These are phyloP conservation scores for Mormyrus lacerda DNA, from an alignment of 2,113 vertebrate genomes.

Conservation along the genomic window DNA sequence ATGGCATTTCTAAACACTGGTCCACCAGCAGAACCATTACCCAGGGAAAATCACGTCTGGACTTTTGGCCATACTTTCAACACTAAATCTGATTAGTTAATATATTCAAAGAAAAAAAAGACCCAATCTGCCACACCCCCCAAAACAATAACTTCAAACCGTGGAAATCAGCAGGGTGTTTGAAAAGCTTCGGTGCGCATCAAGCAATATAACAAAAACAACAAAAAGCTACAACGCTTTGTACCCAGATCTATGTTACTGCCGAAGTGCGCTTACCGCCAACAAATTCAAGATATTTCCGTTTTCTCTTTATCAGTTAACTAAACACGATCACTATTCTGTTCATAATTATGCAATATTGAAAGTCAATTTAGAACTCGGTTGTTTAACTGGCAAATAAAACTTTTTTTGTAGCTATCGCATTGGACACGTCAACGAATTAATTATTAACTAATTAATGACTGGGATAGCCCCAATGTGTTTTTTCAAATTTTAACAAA, in stretches of 20 bases:
- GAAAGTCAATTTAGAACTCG: not conserved
- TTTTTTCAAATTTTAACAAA: not conserved
- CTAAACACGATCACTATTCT: not conserved
- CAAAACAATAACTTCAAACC: not conserved
- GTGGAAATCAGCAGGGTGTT: not conserved
- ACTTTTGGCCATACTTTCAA: not conserved
- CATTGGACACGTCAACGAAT: not conserved
- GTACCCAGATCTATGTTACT: not conserved
- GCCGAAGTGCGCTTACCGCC: not conserved
- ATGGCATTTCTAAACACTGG: not conserved
- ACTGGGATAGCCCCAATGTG: not conserved
- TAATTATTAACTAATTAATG: not conserved
- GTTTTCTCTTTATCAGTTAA: not conserved
- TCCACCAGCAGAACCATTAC: not conserved
- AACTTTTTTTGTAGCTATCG: not conserved
- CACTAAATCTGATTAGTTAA: not conserved
- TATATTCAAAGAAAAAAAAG: not conserved
- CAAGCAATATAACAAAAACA: not conserved
- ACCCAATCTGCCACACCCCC: not conserved
- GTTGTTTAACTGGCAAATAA: not conserved
- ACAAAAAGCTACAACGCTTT: not conserved
- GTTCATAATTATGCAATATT: not conserved
- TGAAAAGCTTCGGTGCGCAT: not conserved
- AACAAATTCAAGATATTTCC: not conserved
- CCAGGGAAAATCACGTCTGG: not conserved